Conservation (phyloP, 1,140 invertebrate genomes). For the Pseudomyrmex concolor region DNA sequence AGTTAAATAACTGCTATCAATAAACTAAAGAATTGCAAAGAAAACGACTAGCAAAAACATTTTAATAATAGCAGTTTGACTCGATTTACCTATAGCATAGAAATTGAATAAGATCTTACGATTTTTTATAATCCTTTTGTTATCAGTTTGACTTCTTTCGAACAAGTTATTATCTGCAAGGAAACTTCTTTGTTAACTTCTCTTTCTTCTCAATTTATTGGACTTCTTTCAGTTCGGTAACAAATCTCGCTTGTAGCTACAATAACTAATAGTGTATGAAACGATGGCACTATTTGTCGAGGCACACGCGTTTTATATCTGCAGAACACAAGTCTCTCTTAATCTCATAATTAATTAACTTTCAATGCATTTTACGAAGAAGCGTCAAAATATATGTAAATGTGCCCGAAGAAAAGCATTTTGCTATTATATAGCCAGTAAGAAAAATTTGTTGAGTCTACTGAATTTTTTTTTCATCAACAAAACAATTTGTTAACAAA, state of each 20-base stretch:
- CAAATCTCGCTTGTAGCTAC: conserved; percentile 33
- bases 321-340: not conserved
- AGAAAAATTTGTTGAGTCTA: too few relatives aligned
- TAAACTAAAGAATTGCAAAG: not conserved
- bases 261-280: conserved; percentile 42
- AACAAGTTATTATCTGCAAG: conserved; percentile 38
- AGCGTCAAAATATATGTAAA: not conserved
- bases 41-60: conserved; percentile 1
- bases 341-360: conserved; percentile 41
- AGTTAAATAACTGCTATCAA: not conserved
- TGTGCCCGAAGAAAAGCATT: not conserved
- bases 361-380: not conserved
- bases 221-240: conserved; percentile 18
- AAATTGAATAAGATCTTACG: conserved; percentile 41
- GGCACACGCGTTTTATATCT: conserved; percentile 16
- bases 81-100: conserved; percentile 34
- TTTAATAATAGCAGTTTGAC: conserved; percentile 18
- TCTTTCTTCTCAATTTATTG: conserved; percentile 55
- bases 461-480: too few relatives aligned
- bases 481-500: too few relatives aligned
- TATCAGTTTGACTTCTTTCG: conserved; percentile 19
- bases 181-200: conserved; percentile 46
- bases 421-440: too few relatives aligned
- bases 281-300: conserved; percentile 24
- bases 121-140: conserved; percentile 13